A percentile compares a stretch with the other conserved stretches of the same genome.
These are phyloP conservation scores for Megaceryle maxima DNA, from an alignment of 2,113 vertebrate species.

Conservation along the genomic window DNA sequence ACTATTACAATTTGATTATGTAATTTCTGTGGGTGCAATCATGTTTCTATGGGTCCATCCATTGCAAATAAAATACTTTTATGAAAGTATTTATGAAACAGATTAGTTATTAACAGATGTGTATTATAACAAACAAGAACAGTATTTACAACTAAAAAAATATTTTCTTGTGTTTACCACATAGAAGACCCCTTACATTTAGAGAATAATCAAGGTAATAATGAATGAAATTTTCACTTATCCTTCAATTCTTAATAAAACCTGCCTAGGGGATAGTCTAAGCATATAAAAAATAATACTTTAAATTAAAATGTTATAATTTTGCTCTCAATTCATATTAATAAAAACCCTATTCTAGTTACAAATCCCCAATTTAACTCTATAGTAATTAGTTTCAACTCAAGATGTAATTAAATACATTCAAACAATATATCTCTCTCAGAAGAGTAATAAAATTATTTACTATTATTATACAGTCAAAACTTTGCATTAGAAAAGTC, in stretches of 20 bases:
- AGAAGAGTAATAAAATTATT: constrained; percentile 1
- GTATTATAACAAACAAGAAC: background rate
- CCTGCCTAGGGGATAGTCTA: background rate
- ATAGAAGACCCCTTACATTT: background rate
- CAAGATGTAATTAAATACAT: background rate
- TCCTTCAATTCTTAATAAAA: constrained; percentile 7
- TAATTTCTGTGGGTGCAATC: background rate
- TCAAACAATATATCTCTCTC: constrained; percentile 37
- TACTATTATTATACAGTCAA: background rate
- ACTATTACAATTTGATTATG: background rate
- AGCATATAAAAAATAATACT: background rate
- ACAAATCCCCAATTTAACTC: background rate
- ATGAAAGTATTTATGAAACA: background rate
- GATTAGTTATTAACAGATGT: background rate
- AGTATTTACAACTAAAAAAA: background rate
- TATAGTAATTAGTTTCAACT: constrained; percentile 26
- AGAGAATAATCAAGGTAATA: background rate
- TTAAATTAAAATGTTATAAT: background rate
- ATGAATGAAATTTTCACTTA: background rate
- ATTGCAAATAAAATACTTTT: background rate
- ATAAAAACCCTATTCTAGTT: background rate
- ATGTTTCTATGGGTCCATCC: background rate
- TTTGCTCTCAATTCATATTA: background rate
- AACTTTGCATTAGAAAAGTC: constrained; percentile 26
- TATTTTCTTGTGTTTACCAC: background rate